A percentile compares a stretch with the other conserved stretches of the same genome.
Conservation (phyloP, 1,140 invertebrate species). For the Hycleus cichorii region DNA sequence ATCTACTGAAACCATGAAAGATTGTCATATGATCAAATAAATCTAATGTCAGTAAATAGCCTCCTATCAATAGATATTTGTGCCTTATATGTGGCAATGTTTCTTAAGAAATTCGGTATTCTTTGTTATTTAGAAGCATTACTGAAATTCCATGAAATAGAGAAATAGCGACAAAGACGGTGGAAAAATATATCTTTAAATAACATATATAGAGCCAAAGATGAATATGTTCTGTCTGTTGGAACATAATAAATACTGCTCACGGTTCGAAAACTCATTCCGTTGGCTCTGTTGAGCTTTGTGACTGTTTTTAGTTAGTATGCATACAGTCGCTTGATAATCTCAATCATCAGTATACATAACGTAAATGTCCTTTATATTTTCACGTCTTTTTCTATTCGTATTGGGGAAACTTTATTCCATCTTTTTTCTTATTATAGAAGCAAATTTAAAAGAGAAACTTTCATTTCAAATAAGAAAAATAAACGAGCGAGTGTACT, state of each 20-base stretch:
- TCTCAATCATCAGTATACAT: conserved; percentile 39
- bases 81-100: too few species aligned
- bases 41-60: too few species aligned
- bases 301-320: conserved; percentile 22
- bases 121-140: too few species aligned
- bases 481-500: conserved; percentile 4
- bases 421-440: conserved; percentile 9
- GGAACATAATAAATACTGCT: conserved; percentile 14
- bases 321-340: conserved; percentile 25
- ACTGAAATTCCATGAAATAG: too few species aligned
- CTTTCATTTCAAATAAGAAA: too few species aligned
- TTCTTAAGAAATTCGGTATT: too few species aligned
- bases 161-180: too few species aligned
- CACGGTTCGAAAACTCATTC: conserved; percentile 24
- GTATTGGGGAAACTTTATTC: conserved; percentile 26
- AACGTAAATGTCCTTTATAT: conserved; percentile 35
- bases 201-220: not conserved
- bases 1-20: too few species aligned
- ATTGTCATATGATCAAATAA: too few species aligned
- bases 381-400: conserved; percentile 30
- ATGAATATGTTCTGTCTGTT: conserved; percentile 13
- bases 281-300: conserved; percentile 4
- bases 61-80: too few species aligned
- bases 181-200: too few species aligned
- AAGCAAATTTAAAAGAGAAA: too few species aligned